A percentile compares a stretch with the other conserved stretches of the same genome.
phyloP scores from a whole-genome alignment of 2,888 invertebrate genomes.

The Apotomis turbidana region DNA sequence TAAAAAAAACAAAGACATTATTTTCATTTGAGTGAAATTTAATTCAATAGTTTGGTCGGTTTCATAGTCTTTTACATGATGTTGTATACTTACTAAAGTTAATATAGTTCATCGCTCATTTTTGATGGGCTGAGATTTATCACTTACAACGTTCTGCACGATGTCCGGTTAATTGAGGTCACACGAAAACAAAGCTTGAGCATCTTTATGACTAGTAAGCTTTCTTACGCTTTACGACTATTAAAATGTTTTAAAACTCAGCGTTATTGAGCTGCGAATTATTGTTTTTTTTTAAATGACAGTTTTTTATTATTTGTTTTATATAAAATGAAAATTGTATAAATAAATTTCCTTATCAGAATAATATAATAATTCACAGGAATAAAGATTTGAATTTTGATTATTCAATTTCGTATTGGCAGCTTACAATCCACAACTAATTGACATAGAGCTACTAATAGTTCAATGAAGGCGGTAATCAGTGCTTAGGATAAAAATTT shows the following conservation, averaged over 20 bases:
- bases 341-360: too few species aligned
- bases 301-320: too few species aligned
- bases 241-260: background rate
- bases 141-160: constrained; percentile 78
- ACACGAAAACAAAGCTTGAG: constrained; percentile 51
- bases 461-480: background rate
- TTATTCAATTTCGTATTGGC: background rate
- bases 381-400: background rate
- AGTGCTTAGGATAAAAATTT: too few species aligned
- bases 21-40: too few species aligned
- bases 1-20: too few species aligned
- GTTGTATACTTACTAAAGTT: background rate
- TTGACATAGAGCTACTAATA: constrained; percentile 28
- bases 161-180: constrained; percentile 80
- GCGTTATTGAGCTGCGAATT: background rate
- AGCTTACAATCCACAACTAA: constrained; percentile 19
- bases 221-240: constrained; percentile 29
- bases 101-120: constrained; percentile 71
- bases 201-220: constrained; percentile 31
- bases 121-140: constrained; percentile 81
- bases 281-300: too few species aligned
- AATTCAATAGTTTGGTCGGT: too few species aligned
- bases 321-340: too few species aligned
- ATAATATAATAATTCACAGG: too few species aligned
- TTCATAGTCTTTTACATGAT: background rate